Base-by-base conservation (phyloP, 2,113 vertebrate genomes). In the Corythoichthys haematopterus region DNA sequence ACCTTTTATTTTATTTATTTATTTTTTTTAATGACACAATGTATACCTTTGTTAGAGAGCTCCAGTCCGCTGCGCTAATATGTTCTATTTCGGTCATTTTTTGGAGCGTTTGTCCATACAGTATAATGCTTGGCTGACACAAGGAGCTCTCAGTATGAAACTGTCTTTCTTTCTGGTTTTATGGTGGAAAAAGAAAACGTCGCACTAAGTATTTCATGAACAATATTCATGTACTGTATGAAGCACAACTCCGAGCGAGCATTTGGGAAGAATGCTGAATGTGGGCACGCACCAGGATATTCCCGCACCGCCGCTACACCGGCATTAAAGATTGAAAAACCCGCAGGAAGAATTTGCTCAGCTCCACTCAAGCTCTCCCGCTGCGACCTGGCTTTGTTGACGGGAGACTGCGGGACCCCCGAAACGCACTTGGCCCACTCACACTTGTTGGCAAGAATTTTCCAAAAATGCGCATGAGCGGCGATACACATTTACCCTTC, bases 381-480 rank as follows among this genome's bases (percentile, higher is more conserved):
- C 16, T 20, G 50, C 9, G 1, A 53, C n/a, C 3, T 20, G 7
- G 40, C 56, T 69, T 69, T 64, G 73, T 76, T 55, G 52, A 55
- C 9, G 52, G 52, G 52, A 28, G 52, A 33, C 28, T 11, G 20
- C 28, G 9, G 12, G 8, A 56, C 53, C 10, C 53, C 28, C 53
- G 13, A 56, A 35, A 56, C 20, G 33, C 53, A 28, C 28, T 35
- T 35, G 53, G 28, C 12, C 72, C 77, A 67, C 75, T 75, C 74
- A 67, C 75, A 76, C 74, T 62, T 51, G 50, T 75, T 72, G 68
- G 75, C 69, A 80, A 72, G 74, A 69, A 77, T 12, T 5, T 56
- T 56, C 40, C 9, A 43, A 43, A 43, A 43, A 43, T 43, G 9
- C 40, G 9, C 6, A 43, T 1, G 40, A 43, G 6, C 40, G 40